Evolutionary conservation across 2,113 vertebrate species (phyloP), one percentile per base, ranked within the genome.

Genomic region (Dromiciops gliroides): DNA sequence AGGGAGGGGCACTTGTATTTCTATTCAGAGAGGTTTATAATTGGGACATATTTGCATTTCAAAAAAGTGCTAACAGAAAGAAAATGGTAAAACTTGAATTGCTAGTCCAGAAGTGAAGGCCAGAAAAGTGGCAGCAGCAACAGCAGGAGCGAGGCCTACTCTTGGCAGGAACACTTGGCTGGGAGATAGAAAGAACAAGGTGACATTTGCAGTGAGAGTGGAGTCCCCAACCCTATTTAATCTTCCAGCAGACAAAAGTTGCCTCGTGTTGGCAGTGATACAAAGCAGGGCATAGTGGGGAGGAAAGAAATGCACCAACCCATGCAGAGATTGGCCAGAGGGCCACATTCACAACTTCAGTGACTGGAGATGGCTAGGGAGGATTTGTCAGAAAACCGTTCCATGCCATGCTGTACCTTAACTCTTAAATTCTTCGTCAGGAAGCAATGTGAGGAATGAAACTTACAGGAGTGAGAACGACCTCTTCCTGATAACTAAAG

Each of bases 81-180:
- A 94, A 95, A 94, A 3, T 75, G 95, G 48, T 92, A n/a, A 96
- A 94, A 90, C 23, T 93, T 49, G 8, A 98, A 93, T 10, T 0
- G 0, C 24, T 90, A 89, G 26, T 19, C 25, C 53, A 92, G 95
- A 94, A 90, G 50, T 24, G 22, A 31, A 96, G 83, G 48, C 8
- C 37, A 83, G 89, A 90, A 56, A 83, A 83, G 48, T 50, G 48
- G 89, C 89, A 90, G 48, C 48, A 90, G 28, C 89, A 90, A 90
- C 89, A 90, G 89, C 47, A 90, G 89, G 47, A 48, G 48, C 0
- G 89, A 49, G 60, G 89, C 47, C 91, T 89, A 25, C 1, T 96
- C 90, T 92, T 95, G 12, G 88, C 89, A 56, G 44, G 90, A 56
- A 94, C 92, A 6, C 48, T 49, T 91, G 22, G 60, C 48, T 44